Evolutionary conservation across 2,113 vertebrate species (phyloP).

Genomic region (Alaudala cheleensis): DNA sequence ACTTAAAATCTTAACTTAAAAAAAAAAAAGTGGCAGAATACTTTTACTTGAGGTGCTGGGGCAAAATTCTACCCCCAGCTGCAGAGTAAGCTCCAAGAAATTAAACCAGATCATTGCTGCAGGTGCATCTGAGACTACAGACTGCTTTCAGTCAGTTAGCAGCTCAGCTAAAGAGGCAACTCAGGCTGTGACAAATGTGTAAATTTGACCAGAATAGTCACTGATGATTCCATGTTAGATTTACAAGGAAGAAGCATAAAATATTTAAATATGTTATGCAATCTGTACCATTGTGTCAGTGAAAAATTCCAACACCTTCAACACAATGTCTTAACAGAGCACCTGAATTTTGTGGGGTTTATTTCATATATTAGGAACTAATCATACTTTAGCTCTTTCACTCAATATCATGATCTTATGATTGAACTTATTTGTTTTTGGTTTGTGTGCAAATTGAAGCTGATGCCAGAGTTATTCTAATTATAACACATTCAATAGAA

Average conservation of each 20-base stretch:
- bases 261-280: conserved; percentile 37
- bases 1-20: neutral
- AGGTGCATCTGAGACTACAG: neutral
- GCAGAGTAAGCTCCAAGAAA: neutral
- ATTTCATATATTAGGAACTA: neutral
- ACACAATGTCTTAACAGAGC: conserved; percentile 20
- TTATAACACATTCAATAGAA: conserved; percentile 44
- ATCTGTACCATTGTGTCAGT: conserved; percentile 15
- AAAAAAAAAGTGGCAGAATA: neutral
- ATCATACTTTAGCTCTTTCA: conserved; percentile 1
- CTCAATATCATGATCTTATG: conserved; percentile 26
- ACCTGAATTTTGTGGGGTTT: neutral
- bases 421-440: conserved; percentile 54
- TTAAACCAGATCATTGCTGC: neutral
- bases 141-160: neutral
- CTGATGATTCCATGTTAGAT: neutral
- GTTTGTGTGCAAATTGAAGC: conserved; percentile 4
- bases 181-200: neutral
- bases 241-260: conserved; percentile 12
- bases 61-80: neutral
- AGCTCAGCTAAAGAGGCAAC: neutral
- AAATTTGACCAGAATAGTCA: neutral
- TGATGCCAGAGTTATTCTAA: conserved; percentile 40
- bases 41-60: neutral
- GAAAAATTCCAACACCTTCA: conserved; percentile 37